phyloP scores from a whole-genome alignment of 2,888 invertebrate species.

The Myopa testacea region DNA sequence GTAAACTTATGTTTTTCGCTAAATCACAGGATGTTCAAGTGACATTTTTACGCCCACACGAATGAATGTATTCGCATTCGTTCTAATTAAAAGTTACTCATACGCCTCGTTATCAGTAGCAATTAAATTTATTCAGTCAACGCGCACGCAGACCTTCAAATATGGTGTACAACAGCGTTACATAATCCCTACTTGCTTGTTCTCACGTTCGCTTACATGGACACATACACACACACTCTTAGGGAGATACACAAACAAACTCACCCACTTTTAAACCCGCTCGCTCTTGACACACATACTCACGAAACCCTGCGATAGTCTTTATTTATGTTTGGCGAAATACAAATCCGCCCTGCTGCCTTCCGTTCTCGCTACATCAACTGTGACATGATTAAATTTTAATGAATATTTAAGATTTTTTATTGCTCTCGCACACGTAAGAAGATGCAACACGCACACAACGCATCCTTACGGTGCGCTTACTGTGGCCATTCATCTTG shows the following conservation, averaged over 20 bases:
- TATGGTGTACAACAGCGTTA: neutral
- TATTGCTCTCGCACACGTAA: too few species aligned
- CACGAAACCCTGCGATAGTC: neutral
- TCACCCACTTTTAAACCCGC: too few species aligned
- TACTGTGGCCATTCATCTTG: too few species aligned
- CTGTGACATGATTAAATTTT: too few species aligned
- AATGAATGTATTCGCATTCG: neutral
- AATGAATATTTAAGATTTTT: too few species aligned
- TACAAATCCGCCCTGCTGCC: too few species aligned
- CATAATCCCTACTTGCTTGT: neutral
- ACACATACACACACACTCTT: neutral
- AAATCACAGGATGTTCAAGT: too few species aligned
- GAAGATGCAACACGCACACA: too few species aligned
- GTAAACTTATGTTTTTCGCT: too few species aligned
- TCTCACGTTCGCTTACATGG: neutral
- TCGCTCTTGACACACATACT: too few species aligned
- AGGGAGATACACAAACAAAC: neutral
- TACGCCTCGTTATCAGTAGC: slow-evolving; percentile 10
- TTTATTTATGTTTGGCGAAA: neutral
- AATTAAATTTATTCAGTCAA: slow-evolving; percentile 1
- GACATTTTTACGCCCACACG: neutral
- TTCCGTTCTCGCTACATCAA: too few species aligned
- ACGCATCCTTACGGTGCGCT: too few species aligned
- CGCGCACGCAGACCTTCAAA: neutral
- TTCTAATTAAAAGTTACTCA: slow-evolving; percentile 20